Evolutionary conservation across 2,797 vertebrate species (phyloP), one percentile per base, ranked within the genome.

Genomic region (Chelon labrosus): DNA sequence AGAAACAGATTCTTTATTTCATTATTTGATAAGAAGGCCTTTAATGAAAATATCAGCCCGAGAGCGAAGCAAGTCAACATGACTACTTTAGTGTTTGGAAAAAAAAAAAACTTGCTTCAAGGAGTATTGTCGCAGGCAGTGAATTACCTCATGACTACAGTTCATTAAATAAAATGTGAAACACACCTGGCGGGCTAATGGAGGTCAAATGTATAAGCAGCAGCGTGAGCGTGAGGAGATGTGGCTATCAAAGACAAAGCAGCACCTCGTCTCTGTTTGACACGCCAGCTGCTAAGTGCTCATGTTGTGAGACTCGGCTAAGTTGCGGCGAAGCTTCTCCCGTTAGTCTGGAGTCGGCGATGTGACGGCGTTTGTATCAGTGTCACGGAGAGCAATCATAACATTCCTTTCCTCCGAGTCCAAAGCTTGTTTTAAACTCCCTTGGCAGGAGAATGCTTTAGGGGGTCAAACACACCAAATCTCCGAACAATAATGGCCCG

Each of bases 31-130:
- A 95, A 94, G 92, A 79, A 75, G 89, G 71, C 85, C 89, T 90
- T 92, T 94, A 94, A 95, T 95, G 92, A 93, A 95, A 94, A 94
- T 94, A 94, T 95, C 91, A 92, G 91, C 94, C 89, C 89, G 77
- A 90, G 71, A 92, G 94, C 91, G 77, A 91, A 37, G 49, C 85
- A 68, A 85, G 87, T 92, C 88, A 91, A 87, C 87, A 90, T 77
- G 79, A 75, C 80, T 79, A 87, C 85, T 89, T 84, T 72, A 86
- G 86, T 81, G 65, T 75, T 56, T 46, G 70, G 22, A 56, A 50
- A 60, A 70, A 76, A 71, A 56, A 85, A 82, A 71, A 75, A 79
- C 52, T 74, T 60, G 87, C 91, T 92, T 72, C 25, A 13, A 91
- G 93, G 87, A 83, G 82, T 81, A 76, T 60, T 72, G 89, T 85